Conservation (phyloP, 2,888 invertebrate genomes). For the Pseudococcus jackbeardsleyi region DNA sequence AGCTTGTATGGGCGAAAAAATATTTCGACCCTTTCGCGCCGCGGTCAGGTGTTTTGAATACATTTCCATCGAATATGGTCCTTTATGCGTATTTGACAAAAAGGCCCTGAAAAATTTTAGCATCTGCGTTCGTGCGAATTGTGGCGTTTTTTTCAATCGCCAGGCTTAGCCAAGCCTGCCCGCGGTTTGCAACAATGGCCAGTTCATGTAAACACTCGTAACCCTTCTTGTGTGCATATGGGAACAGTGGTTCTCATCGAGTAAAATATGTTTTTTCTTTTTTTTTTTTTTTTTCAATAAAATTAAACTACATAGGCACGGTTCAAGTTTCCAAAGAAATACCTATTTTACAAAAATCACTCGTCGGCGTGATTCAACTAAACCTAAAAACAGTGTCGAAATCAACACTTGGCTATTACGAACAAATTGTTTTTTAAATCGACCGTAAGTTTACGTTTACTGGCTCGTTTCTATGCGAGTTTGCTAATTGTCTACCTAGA, state of each 20-base stretch:
- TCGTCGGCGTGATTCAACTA: not conserved
- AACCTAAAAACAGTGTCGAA: not conserved
- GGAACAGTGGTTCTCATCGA: constrained; percentile 27
- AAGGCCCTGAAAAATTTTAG: constrained; percentile 39
- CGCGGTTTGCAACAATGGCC: constrained; percentile 31
- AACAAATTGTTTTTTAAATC: not conserved
- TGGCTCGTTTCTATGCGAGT: too few relatives aligned
- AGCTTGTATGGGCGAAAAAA: constrained; percentile 25
- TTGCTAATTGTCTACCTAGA: not conserved
- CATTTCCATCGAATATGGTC: constrained; percentile 27
- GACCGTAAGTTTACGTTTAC: not conserved
- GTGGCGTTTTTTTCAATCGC: constrained; percentile 33
- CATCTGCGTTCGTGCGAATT: constrained; percentile 52
- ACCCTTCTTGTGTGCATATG: constrained; percentile 25
- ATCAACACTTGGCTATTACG: not conserved
- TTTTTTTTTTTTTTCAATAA: too few relatives aligned
- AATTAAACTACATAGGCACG: not conserved
- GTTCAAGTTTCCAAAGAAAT: not conserved
- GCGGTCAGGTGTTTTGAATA: constrained; percentile 54
- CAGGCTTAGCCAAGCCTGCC: too few relatives aligned
- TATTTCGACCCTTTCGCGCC: constrained; percentile 47
- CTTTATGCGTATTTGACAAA: constrained; percentile 5
- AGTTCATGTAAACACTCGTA: constrained; percentile 49
- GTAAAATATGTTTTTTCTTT: not conserved
- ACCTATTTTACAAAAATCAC: not conserved